Conservation (phyloP, 2,113 vertebrate species). For the Corythoichthys intestinalis region DNA sequence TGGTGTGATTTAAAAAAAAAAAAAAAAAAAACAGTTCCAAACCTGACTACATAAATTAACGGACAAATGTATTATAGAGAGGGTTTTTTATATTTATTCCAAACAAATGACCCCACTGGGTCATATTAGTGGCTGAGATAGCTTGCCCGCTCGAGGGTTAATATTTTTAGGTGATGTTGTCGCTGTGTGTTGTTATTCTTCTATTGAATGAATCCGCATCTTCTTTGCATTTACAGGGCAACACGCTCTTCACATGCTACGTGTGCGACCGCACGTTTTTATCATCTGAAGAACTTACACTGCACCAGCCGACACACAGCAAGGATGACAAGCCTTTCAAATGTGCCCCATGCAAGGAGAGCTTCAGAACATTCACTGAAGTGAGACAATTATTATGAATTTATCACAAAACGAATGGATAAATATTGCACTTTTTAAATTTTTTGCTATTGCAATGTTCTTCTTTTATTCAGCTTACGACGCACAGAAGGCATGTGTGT, state of each 20-base stretch:
- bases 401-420: not conserved
- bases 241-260: constrained; percentile 80
- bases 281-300: constrained; percentile 75
- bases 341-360: constrained; percentile 74
- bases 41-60: too few relatives aligned
- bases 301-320: constrained; percentile 77
- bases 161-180: too few relatives aligned
- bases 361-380: constrained; percentile 77
- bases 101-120: too few relatives aligned
- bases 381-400: constrained; percentile 33
- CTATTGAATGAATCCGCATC: not conserved
- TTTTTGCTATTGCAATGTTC: not conserved
- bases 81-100: too few relatives aligned
- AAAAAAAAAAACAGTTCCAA: too few relatives aligned
- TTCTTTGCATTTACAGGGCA: constrained; percentile 55
- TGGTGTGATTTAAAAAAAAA: too few relatives aligned
- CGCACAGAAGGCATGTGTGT: constrained; percentile 74
- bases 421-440: not conserved
- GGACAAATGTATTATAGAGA: too few relatives aligned
- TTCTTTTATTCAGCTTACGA: constrained; percentile 54
- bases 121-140: too few relatives aligned
- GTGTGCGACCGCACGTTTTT: constrained; percentile 75
- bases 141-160: too few relatives aligned
- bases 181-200: not conserved
- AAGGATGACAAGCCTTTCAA: constrained; percentile 81